A percentile compares a stretch with the other conserved stretches of the same genome.
These are phyloP conservation scores for Metacarcinus magister DNA, from an alignment of 2,888 invertebrate species.

Conservation along the genomic window DNA sequence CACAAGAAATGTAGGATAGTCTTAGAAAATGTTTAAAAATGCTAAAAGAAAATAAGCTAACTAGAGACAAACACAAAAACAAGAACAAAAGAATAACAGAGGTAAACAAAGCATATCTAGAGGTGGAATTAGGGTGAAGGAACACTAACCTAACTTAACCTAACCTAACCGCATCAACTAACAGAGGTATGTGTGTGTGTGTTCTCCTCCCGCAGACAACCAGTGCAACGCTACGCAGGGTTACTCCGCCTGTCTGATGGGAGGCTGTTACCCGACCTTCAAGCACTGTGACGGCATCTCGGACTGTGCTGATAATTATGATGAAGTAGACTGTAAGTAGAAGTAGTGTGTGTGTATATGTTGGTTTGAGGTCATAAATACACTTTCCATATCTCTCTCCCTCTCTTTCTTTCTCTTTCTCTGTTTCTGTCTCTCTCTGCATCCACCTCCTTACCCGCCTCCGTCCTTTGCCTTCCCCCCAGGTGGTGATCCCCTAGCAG, in stretches of 20 bases:
- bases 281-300: constrained; percentile 85
- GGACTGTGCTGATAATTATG: constrained; percentile 85
- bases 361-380: not conserved
- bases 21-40: not conserved
- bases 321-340: constrained; percentile 85
- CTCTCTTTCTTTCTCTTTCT: too few species aligned
- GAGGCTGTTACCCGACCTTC: constrained; percentile 84
- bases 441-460: not conserved
- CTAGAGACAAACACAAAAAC: too few species aligned
- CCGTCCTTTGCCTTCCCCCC: too few species aligned
- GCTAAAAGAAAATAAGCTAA: not conserved
- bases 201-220: constrained; percentile 47
- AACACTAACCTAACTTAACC: too few species aligned
- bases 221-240: constrained; percentile 83
- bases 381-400: not conserved
- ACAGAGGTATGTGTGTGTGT: not conserved
- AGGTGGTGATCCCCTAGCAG: constrained; percentile 68
- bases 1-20: not conserved
- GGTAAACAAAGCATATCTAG: not conserved
- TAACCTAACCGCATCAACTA: too few species aligned
- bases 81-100: not conserved
- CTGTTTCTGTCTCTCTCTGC: too few species aligned
- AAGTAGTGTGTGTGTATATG: too few species aligned
- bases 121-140: not conserved
- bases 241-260: constrained; percentile 84